Conservation (phyloP, 2,888 invertebrate species). For the Agrotis clavis region DNA sequence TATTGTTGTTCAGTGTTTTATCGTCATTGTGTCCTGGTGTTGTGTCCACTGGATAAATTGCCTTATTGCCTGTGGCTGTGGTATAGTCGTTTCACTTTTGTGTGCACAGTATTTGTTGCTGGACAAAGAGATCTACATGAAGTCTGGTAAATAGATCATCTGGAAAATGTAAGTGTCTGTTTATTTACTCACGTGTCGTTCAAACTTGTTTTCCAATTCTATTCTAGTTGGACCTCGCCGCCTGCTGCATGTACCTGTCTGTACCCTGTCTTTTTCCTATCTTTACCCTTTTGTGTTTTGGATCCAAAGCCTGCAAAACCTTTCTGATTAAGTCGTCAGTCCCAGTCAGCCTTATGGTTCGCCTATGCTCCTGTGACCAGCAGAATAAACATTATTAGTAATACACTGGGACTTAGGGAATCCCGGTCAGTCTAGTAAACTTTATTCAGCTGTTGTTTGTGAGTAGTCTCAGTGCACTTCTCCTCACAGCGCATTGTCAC, state of each 20-base stretch:
- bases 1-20: constrained; percentile 21
- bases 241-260: too few species aligned
- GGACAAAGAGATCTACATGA: constrained; percentile 3
- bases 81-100: background rate
- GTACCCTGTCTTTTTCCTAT: too few species aligned
- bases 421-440: background rate
- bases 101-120: background rate
- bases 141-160: constrained; percentile 9
- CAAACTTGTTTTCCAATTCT: background rate
- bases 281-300: background rate
- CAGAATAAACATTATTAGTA: background rate
- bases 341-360: background rate
- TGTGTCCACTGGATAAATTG: background rate
- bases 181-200: background rate
- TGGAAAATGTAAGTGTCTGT: background rate
- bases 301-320: background rate
- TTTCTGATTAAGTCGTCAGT: background rate
- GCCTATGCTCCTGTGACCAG: background rate
- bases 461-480: constrained; percentile 20
- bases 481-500: constrained; percentile 69
- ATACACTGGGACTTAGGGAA: background rate
- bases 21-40: constrained; percentile 6
- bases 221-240: background rate
- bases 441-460: background rate
- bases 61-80: background rate